Evolutionary conservation across 2,888 invertebrate genomes (phyloP), one percentile per base, ranked within the genome.

Genomic region (Plagodis dolabraria): DNA sequence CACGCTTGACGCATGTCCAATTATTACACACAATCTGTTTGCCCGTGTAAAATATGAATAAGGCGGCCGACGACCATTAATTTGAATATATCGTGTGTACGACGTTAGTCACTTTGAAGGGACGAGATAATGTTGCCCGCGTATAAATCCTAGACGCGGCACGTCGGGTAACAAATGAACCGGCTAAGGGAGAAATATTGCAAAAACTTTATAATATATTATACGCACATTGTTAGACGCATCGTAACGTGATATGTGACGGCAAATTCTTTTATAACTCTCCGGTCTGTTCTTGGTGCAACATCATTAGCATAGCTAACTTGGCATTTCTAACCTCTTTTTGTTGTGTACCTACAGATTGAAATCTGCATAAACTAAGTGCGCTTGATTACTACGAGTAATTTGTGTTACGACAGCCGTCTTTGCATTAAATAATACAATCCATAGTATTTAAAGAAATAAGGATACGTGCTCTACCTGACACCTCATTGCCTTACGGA

Each of bases 1-100:
- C 90, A 86, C 79, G 83, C 83, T 83, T 89, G 91, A 90, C 89
- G 86, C 87, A 85, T 88, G 87, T 89, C 89, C 90, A 90, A 91
- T 91, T 91, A 91, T 86, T 86, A 86, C 87, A 82, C 75, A 89
- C 88, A 87, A 89, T 89, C 84, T 88, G 82, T 87, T 86, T 80
- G 80, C 81, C 76, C 77, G 79, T 75, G 87, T 88, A 88, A 89
- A 89, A 89, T 89, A 91, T 90, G 86, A 88, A 89, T 86, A 83
- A 85, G 80, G 77, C 76, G 76, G 78, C 75, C 69, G 69, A 68
- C 68, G 70, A 63, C 80, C 83, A 87, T 86, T 87, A 88, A 88
- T 87, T 81, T 78, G 77, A 72, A 80, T 67, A 74, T 76, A 78
- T 81, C 79, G 79, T 76, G 74, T 80, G 76, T 74, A 78, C 72